These are phyloP conservation scores for Tauraco hartlaubi DNA, from an alignment of 2,797 vertebrate genomes.

Conservation along the genomic window DNA sequence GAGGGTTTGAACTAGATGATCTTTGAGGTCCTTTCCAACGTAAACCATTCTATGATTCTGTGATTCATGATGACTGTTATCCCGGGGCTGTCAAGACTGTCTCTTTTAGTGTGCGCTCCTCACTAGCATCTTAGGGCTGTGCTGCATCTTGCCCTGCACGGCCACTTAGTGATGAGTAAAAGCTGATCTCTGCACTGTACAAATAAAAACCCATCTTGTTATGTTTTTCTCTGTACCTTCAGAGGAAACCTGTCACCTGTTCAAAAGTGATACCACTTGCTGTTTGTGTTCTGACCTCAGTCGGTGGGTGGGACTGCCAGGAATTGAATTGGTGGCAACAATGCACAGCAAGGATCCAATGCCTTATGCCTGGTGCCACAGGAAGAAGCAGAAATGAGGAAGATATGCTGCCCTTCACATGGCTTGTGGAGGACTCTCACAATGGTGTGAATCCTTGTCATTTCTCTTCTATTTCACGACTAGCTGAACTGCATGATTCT, in stretches of 20 bases:
- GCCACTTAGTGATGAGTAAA: not conserved
- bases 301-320: not conserved
- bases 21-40: too few relatives aligned
- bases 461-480: not conserved
- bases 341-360: accelerated
- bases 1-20: too few relatives aligned
- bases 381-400: not conserved
- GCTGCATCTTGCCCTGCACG: not conserved
- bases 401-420: not conserved
- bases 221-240: not conserved
- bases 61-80: not conserved
- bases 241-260: not conserved
- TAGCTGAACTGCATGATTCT: not conserved
- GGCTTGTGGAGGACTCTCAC: not conserved
- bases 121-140: not conserved
- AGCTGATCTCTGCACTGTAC: not conserved
- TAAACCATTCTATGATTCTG: too few relatives aligned
- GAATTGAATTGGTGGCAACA: too few relatives aligned
- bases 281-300: not conserved
- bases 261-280: not conserved
- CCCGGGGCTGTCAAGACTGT: not conserved
- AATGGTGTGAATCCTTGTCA: not conserved
- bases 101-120: not conserved
- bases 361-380: not conserved
- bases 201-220: not conserved